phyloP scores from a whole-genome alignment of 2,888 invertebrate genomes.

The Sphinx pinastri region DNA sequence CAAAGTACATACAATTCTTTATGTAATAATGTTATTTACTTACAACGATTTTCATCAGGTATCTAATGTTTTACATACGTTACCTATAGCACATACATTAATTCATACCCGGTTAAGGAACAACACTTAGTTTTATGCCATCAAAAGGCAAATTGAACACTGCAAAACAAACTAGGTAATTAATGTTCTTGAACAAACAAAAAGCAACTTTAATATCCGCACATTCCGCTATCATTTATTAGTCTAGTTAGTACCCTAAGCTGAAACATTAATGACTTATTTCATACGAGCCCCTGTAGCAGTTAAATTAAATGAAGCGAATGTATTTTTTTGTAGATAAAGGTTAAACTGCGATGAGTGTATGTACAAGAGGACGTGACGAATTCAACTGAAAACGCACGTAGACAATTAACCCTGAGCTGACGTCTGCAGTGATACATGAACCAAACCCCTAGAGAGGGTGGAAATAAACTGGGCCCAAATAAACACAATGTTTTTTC shows the following conservation, averaged over 20 bases:
- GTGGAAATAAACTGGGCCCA: slow-evolving; percentile 60
- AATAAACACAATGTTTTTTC: slow-evolving; percentile 58
- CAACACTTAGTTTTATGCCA: slow-evolving; percentile 2
- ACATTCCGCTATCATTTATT: slow-evolving; percentile 52
- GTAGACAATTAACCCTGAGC: slow-evolving; percentile 75
- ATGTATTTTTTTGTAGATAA: slow-evolving; percentile 16
- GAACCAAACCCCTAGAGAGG: slow-evolving; percentile 57
- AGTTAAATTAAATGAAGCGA: slow-evolving; percentile 23
- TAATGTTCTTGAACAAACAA: slow-evolving; percentile 51
- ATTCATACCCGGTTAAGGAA: not conserved
- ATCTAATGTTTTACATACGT: no score
- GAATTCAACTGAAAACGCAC: slow-evolving; percentile 73
- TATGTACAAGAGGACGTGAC: slow-evolving; percentile 63
- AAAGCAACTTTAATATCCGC: slow-evolving; percentile 31
- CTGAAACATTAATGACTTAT: slow-evolving; percentile 25
- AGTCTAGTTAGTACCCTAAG: slow-evolving; percentile 43
- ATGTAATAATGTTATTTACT: no score
- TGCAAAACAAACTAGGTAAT: slow-evolving; percentile 50
- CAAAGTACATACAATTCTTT: no score
- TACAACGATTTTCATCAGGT: no score
- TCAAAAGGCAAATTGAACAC: slow-evolving; percentile 19
- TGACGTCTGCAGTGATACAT: slow-evolving; percentile 75
- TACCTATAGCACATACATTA: not conserved
- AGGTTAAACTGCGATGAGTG: slow-evolving; percentile 35
- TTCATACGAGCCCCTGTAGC: not conserved